Evolutionary conservation across 2,888 invertebrate genomes (phyloP).

Genomic region (Aphidoletes aphidimyza): DNA sequence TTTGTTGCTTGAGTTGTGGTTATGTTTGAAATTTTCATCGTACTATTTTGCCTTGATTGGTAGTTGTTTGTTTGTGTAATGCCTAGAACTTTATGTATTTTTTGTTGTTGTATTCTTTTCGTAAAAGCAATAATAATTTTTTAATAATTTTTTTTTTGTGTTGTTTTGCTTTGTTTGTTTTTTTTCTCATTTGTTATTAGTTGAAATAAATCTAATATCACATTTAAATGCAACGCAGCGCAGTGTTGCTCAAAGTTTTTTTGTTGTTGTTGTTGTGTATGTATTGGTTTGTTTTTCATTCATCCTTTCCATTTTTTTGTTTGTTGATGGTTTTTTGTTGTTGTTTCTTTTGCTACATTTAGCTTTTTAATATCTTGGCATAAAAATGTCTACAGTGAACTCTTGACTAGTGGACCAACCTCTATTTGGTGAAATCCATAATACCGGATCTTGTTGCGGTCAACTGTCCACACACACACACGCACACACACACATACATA

Average conservation of each 20-base stretch:
- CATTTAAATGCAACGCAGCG: slow-evolving; percentile 59
- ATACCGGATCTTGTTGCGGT: too few relatives aligned
- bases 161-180: slow-evolving; percentile 42
- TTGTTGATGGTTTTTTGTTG: not conserved
- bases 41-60: not conserved
- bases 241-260: slow-evolving; percentile 57
- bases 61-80: not conserved
- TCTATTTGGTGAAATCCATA: too few relatives aligned
- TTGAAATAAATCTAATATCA: slow-evolving; percentile 59
- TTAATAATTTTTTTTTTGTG: slow-evolving; percentile 24
- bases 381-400: not conserved
- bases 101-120: not conserved
- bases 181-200: slow-evolving; percentile 50
- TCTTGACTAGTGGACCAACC: not conserved
- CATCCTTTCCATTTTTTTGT: slow-evolving; percentile 6
- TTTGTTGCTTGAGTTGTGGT: not conserved
- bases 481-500: too few relatives aligned
- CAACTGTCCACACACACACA: too few relatives aligned
- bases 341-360: slow-evolving; percentile 12
- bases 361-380: not conserved
- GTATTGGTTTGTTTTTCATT: slow-evolving; percentile 30
- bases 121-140: slow-evolving; percentile 34
- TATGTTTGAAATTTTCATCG: not conserved
- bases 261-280: slow-evolving; percentile 53
- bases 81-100: slow-evolving; percentile 37